phyloP scores from a whole-genome alignment of 2,113 vertebrate genomes.

The Lota lota region DNA sequence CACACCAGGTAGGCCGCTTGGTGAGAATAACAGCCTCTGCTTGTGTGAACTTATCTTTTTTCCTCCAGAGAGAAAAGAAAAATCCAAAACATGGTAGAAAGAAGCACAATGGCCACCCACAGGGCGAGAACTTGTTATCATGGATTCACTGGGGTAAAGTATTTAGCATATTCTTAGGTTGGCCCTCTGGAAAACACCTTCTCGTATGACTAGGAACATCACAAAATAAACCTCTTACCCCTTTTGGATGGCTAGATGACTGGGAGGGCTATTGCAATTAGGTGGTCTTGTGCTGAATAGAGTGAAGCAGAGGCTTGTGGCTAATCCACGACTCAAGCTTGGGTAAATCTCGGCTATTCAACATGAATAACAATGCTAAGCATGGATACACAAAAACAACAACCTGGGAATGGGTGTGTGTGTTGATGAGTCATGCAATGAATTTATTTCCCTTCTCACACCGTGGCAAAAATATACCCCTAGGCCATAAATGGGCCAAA shows the following conservation, averaged over 20 bases:
- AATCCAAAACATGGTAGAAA: conserved; percentile 38
- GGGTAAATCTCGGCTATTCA: conserved; percentile 62
- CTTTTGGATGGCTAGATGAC: conserved; percentile 56
- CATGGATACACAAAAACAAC: conserved; percentile 52
- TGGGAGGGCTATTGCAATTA: conserved; percentile 58
- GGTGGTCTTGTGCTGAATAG: conserved; percentile 57
- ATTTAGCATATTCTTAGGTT: conserved; percentile 56
- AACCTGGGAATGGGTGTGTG: conserved; percentile 34
- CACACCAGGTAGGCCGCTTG: neutral
- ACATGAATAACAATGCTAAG: conserved; percentile 60
- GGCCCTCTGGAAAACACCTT: conserved; percentile 44
- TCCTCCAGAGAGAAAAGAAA: conserved; percentile 25
- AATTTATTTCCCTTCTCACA: conserved; percentile 37
- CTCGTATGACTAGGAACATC: conserved; percentile 44
- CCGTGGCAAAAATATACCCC: conserved; percentile 47
- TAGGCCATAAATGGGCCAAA: conserved; percentile 47
- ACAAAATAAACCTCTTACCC: conserved; percentile 61
- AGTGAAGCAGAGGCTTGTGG: conserved; percentile 49
- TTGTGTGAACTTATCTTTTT: conserved; percentile 57
- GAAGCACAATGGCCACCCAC: conserved; percentile 64
- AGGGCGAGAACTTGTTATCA: conserved; percentile 61
- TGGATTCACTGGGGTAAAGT: conserved; percentile 44
- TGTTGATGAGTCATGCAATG: conserved; percentile 51
- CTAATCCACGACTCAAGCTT: conserved; percentile 71
- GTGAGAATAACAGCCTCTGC: conserved; percentile 37